phyloP scores from a whole-genome alignment of 2,797 vertebrate species.

The Takifugu ocellatus region DNA sequence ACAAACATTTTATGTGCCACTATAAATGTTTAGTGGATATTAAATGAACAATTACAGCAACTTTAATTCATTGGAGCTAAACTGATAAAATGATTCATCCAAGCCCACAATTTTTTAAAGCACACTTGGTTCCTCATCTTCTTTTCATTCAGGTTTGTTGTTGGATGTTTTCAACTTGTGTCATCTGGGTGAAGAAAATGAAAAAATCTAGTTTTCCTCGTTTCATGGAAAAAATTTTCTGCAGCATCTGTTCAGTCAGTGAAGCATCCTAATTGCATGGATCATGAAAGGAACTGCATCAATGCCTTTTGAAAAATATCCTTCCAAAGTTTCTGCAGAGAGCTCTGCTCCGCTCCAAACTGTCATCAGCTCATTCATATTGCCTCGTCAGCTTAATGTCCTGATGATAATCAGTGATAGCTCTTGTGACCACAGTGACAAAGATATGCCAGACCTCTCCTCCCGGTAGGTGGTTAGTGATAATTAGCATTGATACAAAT shows the following conservation, averaged over 20 bases:
- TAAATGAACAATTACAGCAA: no score
- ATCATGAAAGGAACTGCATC: slow-evolving; percentile 7
- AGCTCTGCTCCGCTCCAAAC: slow-evolving; percentile 27
- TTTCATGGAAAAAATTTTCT: background rate
- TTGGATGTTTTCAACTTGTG: background rate
- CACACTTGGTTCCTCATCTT: background rate
- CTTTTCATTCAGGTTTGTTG: background rate
- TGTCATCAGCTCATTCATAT: slow-evolving; percentile 42
- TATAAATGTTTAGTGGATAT: no score
- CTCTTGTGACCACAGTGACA: slow-evolving; percentile 51
- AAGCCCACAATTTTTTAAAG: no score
- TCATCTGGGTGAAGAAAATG: background rate
- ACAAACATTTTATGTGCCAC: no score
- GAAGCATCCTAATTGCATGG: slow-evolving; percentile 2
- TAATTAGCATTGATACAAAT: slow-evolving; percentile 65
- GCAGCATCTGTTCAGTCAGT: background rate
- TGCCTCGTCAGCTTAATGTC: slow-evolving; percentile 49
- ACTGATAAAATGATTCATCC: no score
- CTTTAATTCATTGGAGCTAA: no score
- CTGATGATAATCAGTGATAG: slow-evolving; percentile 50
- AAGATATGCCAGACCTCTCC: slow-evolving; percentile 48
- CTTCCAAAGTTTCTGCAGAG: slow-evolving; percentile 25
- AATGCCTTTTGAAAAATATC: slow-evolving; percentile 14
- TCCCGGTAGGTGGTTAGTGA: slow-evolving; percentile 58
- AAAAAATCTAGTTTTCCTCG: slow-evolving; percentile 6